Evolutionary conservation across 2,797 vertebrate genomes (phyloP), one percentile per base, ranked within the genome.

Genomic region (Danio jaintianensis): DNA sequence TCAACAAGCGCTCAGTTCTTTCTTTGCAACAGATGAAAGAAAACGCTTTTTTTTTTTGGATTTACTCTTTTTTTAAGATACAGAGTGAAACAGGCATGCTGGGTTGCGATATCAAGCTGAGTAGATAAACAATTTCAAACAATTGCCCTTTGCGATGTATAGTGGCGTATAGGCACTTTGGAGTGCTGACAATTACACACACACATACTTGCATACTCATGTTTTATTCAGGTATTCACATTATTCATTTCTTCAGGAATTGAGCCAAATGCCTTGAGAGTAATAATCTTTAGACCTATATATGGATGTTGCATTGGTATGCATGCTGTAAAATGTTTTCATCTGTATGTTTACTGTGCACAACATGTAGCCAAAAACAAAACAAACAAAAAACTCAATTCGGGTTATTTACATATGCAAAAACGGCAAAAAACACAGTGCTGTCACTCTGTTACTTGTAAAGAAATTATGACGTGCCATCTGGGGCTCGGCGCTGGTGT

Each of bases 91-190:
- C 10, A n/a, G 55, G 13, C 56, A 83, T 83, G 72, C 71, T 75
- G 78, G 43, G 82, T 64, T 70, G 64, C 71, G 72, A 70, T 52
- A 82, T 79, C 79, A 79, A 63, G 66, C 58, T 42, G 71, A 47
- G 71, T 50, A 50, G 58, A 82, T 82, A 62, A 78, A 70, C 40
- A 61, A n/a, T 53, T 55, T 78, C 53, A 77, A 68, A 73, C 43
- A 61, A 77, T 63, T 69, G 73, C 58, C 69, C 40, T 61, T 48
- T 50, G 55, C 81, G 62, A 74, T 45, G 7, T 79, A 81, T 20
- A 67, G 69, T 50, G 15, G 64, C 20, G 50, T 29, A 29, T 38
- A 55, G 61, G 42, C n/a, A 80, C 3, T 3, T 56, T 56, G 61
- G 66, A 10, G n/a, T 8, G 6, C 43, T 10, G 5, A 72, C 59